Evolutionary conservation across 2,113 vertebrate genomes (phyloP), one percentile per base, ranked within the genome.

Genomic region (Myotis brandtii): DNA sequence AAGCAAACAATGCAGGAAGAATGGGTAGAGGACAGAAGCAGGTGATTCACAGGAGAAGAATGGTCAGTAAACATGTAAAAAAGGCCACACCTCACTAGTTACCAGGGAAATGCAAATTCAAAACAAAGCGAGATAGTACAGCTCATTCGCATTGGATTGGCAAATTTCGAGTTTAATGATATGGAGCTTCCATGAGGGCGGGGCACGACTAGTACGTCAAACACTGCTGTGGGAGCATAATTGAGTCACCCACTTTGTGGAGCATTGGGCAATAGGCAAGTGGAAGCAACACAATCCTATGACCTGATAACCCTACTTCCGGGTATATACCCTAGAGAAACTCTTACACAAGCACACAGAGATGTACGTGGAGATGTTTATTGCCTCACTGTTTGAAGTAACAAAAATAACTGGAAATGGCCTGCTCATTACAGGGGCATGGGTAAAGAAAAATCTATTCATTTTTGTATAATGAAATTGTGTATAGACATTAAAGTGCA

Each of bases 401-500:
- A 52, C 79, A 89, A 85, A 67, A 64, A n/a, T 48, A 79, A 76
- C 18, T 34, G 18, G 46, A 79, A 93, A 92, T 21, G 43, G 50
- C 37, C 67, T 73, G 43, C 66, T 21, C 34, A 18, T 62, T 40
- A 81, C 21, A 25, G 23, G 20, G 20, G 10, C 34, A 76, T 17
- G 23, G 25, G 17, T 77, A 52, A 90, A 66, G 69, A 21, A 52
- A 88, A 67, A 66, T 25, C 73, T 66, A 13, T 88, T 27, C 72
- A 64, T 56, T 76, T 96, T 95, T 23, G 1, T 85, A 27, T 76
- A 76, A 91, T 76, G 37, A 91, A 94, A 91, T 91, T 75, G 32
- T 69, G 69, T 54, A 34, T 9, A 75, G 82, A 72, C 83, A 86
- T 95, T 93, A 62, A 89, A 88, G 75, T 86, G 75, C 88, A 94